phyloP scores from a whole-genome alignment of 1,140 invertebrate species.

The Calephelis virginiensis region DNA sequence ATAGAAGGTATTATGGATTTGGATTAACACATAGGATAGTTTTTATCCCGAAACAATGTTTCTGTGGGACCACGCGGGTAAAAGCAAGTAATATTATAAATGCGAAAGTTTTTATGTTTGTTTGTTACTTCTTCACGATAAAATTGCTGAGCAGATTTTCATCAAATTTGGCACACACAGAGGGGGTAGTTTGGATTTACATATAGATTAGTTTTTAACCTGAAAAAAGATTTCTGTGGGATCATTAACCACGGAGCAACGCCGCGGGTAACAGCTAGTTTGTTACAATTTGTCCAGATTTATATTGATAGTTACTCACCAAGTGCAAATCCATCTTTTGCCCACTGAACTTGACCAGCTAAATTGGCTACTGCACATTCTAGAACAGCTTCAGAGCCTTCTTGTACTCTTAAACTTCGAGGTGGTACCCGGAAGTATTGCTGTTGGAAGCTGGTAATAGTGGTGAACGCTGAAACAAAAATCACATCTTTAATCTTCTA shows the following conservation, averaged over 20 bases:
- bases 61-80: background rate
- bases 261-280: background rate
- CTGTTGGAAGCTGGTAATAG: conserved; percentile 76
- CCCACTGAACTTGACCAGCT: conserved; percentile 94
- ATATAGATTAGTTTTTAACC: too few relatives aligned
- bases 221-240: too few relatives aligned
- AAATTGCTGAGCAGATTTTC: too few relatives aligned
- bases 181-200: too few relatives aligned
- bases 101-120: too few relatives aligned
- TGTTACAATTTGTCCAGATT: background rate
- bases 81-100: background rate
- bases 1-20: too few relatives aligned
- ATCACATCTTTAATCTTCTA: background rate
- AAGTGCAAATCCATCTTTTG: conserved; percentile 95
- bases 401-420: conserved; percentile 87
- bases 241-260: background rate
- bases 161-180: too few relatives aligned
- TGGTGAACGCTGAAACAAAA: conserved; percentile 51
- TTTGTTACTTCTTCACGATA: too few relatives aligned
- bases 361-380: conserved; percentile 92
- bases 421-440: conserved; percentile 91
- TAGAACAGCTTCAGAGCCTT: conserved; percentile 89
- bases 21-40: too few relatives aligned
- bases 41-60: too few relatives aligned
- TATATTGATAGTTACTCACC: conserved; percentile 80